Evolutionary conservation across 2,888 invertebrate species (phyloP).

Genomic region (Netelia fuscicornis): DNA sequence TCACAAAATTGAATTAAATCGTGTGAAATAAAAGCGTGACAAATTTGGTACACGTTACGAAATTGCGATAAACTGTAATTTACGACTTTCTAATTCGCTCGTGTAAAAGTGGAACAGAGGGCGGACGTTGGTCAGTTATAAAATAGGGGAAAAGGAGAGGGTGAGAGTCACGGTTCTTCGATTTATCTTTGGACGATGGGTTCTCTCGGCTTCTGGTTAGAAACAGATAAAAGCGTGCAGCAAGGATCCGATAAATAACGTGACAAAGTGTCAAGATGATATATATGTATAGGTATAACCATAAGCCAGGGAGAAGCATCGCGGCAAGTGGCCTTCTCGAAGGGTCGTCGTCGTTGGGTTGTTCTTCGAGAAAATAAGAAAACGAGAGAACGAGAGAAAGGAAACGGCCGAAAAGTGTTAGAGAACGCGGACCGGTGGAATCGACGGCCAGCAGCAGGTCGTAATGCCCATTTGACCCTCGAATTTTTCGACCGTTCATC

Average conservation of each 20-base stretch:
- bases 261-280: slow-evolving; percentile 39
- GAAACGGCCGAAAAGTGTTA: slow-evolving; percentile 50
- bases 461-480: slow-evolving; percentile 59
- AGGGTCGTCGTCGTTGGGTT: slow-evolving; percentile 39
- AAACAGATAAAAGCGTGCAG: slow-evolving; percentile 55
- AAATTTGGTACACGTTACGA: no score
- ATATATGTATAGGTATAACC: not conserved
- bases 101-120: slow-evolving; percentile 60
- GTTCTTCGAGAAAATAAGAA: slow-evolving; percentile 56
- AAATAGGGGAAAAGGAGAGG: not conserved
- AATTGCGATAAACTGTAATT: slow-evolving; percentile 31
- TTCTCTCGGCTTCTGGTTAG: slow-evolving; percentile 61
- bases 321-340: slow-evolving; percentile 55
- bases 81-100: slow-evolving; percentile 32
- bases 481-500: slow-evolving; percentile 39
- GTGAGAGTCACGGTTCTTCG: slow-evolving; percentile 17
- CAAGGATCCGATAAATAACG: slow-evolving; percentile 58
- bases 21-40: not conserved
- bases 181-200: slow-evolving; percentile 39
- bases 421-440: slow-evolving; percentile 12
- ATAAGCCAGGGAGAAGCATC: slow-evolving; percentile 16
- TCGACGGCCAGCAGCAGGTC: slow-evolving; percentile 54
- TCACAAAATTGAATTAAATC: slow-evolving; percentile 2
- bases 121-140: slow-evolving; percentile 30
- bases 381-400: slow-evolving; percentile 8